Evolutionary conservation across 1,140 invertebrate genomes (phyloP).

Genomic region (Brachionus calyciflorus): DNA sequence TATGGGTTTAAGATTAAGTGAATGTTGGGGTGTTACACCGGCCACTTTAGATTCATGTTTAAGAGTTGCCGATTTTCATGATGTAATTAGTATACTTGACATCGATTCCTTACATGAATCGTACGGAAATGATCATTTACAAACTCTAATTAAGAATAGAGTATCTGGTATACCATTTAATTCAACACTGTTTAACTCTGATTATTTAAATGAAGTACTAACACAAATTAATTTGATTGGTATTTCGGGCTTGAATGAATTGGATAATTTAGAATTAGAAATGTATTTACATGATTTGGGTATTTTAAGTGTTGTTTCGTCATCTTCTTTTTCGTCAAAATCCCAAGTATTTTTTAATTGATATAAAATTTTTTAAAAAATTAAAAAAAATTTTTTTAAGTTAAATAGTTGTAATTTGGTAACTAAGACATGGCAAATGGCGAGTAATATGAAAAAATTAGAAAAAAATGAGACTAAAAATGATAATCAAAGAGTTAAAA

Average conservation of each 20-base stretch:
- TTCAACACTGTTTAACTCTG: not conserved
- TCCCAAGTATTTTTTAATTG: not conserved
- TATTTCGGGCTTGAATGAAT: not conserved
- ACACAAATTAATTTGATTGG: conserved; percentile 43
- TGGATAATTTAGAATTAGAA: conserved; percentile 50
- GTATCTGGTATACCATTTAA: conserved; percentile 59
- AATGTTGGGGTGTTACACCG: conserved; percentile 60
- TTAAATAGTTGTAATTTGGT: not conserved
- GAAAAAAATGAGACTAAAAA: conserved; percentile 51
- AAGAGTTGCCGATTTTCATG: conserved; percentile 56
- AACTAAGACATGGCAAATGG: conserved; percentile 58
- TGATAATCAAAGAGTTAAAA: conserved; percentile 57
- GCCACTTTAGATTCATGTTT: conserved; percentile 58
- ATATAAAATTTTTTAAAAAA: not conserved
- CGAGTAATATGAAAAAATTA: conserved; percentile 59
- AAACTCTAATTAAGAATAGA: conserved; percentile 49
- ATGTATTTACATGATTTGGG: conserved; percentile 60
- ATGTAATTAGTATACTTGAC: conserved; percentile 57
- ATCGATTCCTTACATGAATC: conserved; percentile 61
- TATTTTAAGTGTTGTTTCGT: conserved; percentile 58
- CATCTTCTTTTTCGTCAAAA: conserved; percentile 32
- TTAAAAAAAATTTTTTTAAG: conserved; percentile 56
- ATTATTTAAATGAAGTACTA: conserved; percentile 34
- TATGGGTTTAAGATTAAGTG: conserved; percentile 59
- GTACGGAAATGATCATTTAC: not conserved